phyloP scores from a whole-genome alignment of 2,888 invertebrate genomes.

The Chaetogeoica ovagalla region DNA sequence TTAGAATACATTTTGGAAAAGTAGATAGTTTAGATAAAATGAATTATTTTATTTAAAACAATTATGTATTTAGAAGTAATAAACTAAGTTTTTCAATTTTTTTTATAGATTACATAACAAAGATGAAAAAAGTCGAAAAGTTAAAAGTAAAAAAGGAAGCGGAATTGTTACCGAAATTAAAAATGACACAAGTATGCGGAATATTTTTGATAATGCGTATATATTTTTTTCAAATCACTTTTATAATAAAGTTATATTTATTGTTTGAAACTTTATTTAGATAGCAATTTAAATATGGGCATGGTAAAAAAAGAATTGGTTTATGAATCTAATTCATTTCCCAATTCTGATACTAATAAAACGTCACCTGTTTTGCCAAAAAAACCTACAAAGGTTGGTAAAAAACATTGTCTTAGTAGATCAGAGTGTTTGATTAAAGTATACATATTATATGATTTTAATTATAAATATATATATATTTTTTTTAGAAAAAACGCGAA shows the following conservation, averaged over 20 bases:
- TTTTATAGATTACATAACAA: constrained; percentile 38
- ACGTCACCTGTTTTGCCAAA: not conserved
- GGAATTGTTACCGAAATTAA: constrained; percentile 16
- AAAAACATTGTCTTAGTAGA: not conserved
- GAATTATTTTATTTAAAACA: not conserved
- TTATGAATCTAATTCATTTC: constrained; percentile 9
- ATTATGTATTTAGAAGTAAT: not conserved
- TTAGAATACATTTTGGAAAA: no score
- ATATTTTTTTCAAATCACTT: not conserved
- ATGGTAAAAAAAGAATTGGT: not conserved
- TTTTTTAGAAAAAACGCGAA: constrained; percentile 29
- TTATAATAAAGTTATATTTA: not conserved
- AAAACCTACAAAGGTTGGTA: constrained; percentile 6
- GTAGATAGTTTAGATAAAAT: no score
- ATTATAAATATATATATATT: not conserved
- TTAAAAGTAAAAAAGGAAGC: constrained; percentile 40
- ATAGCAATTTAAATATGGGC: constrained; percentile 24
- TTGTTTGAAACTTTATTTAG: constrained; percentile 12
- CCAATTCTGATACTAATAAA: constrained; percentile 15
- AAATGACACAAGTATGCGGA: constrained; percentile 27
- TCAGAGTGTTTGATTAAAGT: not conserved
- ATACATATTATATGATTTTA: no score
- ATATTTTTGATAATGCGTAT: not conserved
- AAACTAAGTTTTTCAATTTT: not conserved
- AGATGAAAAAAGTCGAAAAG: constrained; percentile 46